Conservation (phyloP, 2,113 vertebrate genomes). For the Hystrix brachyura region DNA sequence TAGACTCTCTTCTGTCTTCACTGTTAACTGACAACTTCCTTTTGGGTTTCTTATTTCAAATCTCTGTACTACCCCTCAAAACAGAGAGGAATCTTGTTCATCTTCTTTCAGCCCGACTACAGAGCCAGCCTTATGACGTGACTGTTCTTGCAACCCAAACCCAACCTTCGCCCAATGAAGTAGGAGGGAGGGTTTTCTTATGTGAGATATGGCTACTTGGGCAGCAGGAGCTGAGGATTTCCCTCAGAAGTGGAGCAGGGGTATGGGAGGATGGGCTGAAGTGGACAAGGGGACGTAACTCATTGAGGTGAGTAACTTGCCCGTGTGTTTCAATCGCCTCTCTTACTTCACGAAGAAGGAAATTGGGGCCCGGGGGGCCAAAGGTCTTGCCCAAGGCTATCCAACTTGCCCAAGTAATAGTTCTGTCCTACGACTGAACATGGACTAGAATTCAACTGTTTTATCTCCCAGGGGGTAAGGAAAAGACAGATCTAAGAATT, state of each 20-base stretch:
- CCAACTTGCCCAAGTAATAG: not conserved
- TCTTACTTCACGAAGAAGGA: not conserved
- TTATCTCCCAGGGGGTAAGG: not conserved
- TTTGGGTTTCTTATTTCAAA: not conserved
- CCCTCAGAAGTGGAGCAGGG: not conserved
- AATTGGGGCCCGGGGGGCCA: slow-evolving; percentile 18
- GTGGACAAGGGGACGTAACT: not conserved
- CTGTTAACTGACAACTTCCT: not conserved
- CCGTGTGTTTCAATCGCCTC: not conserved
- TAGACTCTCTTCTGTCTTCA: not conserved
- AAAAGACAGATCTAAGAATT: not conserved
- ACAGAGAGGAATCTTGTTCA: not conserved
- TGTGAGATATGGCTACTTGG: rapidly evolving
- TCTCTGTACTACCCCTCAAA: rapidly evolving
- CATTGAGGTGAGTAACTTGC: not conserved
- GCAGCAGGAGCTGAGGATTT: too few species aligned
- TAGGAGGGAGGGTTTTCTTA: not conserved
- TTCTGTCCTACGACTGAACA: not conserved
- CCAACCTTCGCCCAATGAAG: not conserved
- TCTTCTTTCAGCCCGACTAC: not conserved
- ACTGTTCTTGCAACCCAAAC: not conserved
- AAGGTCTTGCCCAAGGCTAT: slow-evolving; percentile 1
- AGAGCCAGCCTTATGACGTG: not conserved
- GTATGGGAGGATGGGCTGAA: not conserved
- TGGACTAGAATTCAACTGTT: not conserved